Percentiles rank a stretch among this genome's conserved stretches.
Evolutionary conservation across 1,140 invertebrate species (phyloP).

Genomic region (Tyrophagus putrescentiae): DNA sequence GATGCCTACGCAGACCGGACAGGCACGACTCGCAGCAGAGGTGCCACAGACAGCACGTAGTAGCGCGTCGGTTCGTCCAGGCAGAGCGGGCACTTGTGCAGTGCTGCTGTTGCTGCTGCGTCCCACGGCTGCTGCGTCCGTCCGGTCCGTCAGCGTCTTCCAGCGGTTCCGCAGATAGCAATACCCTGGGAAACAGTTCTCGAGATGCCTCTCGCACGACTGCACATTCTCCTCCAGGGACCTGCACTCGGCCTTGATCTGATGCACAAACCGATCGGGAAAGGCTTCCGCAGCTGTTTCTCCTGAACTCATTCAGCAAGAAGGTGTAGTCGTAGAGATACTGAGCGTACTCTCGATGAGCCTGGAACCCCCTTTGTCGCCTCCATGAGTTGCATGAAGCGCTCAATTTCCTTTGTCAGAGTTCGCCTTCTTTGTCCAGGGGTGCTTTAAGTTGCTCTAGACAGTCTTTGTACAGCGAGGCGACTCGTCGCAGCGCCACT

Average conservation of each 20-base stretch:
- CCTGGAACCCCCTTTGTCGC: constrained; percentile 46
- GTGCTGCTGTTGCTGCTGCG: neutral
- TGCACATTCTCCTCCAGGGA: neutral
- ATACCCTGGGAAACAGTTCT: neutral
- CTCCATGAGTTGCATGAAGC: constrained; percentile 40
- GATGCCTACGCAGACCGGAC: constrained; percentile 32
- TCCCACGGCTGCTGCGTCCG: too few species aligned
- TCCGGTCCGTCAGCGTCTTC: neutral
- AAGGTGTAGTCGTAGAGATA: constrained; percentile 43
- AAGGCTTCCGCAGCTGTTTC: too few species aligned
- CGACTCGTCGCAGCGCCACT: neutral
- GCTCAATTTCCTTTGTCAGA: neutral
- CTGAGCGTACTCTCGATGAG: constrained; percentile 44
- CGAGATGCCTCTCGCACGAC: neutral
- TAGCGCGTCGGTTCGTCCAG: constrained; percentile 34
- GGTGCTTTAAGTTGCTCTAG: neutral
- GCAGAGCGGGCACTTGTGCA: neutral
- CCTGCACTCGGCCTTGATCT: constrained; percentile 52
- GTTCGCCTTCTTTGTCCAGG: neutral
- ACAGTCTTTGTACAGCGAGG: neutral
- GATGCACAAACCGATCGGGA: too few species aligned
- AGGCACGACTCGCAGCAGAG: constrained; percentile 50
- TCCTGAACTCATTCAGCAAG: constrained; percentile 55
- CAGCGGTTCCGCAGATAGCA: neutral
- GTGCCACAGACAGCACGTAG: constrained; percentile 51